Evolutionary conservation across 2,797 vertebrate species (phyloP).

Genomic region (Scomberomorus guttatus): DNA sequence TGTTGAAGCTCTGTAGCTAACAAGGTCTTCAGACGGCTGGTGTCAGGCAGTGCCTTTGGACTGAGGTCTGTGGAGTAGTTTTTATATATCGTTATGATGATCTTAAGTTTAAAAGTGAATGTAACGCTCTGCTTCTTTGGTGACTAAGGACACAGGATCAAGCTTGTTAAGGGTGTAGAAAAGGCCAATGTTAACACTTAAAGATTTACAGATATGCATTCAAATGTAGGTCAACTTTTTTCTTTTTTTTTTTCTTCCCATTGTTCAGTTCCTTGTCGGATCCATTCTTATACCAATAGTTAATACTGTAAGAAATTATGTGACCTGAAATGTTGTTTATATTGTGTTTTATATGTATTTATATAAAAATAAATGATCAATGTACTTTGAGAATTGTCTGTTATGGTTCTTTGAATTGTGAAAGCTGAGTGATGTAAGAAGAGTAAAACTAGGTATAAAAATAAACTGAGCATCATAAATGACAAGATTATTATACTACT

Average conservation of each 20-base stretch:
- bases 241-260: not conserved
- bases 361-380: constrained; percentile 81
- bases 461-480: no score
- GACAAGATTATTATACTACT: no score
- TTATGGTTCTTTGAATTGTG: not conserved
- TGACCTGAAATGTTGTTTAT: constrained; percentile 67
- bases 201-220: constrained; percentile 30
- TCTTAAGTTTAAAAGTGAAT: constrained; percentile 60
- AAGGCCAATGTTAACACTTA: constrained; percentile 9
- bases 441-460: no score
- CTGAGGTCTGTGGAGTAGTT: constrained; percentile 48
- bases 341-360: constrained; percentile 84
- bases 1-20: constrained; percentile 39
- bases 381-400: constrained; percentile 40
- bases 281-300: constrained; percentile 29
- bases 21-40: constrained; percentile 33
- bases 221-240: constrained; percentile 15
- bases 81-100: constrained; percentile 52
- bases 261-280: constrained; percentile 14
- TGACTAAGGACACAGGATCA: constrained; percentile 55
- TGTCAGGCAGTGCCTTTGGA: constrained; percentile 31
- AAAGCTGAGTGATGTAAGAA: not conserved
- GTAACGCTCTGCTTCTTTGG: constrained; percentile 59
- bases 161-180: constrained; percentile 25
- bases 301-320: constrained; percentile 65